Percentiles rank a stretch among this genome's conserved stretches.
Conservation (phyloP, 2,113 vertebrate genomes). For the Alouatta palliata region DNA sequence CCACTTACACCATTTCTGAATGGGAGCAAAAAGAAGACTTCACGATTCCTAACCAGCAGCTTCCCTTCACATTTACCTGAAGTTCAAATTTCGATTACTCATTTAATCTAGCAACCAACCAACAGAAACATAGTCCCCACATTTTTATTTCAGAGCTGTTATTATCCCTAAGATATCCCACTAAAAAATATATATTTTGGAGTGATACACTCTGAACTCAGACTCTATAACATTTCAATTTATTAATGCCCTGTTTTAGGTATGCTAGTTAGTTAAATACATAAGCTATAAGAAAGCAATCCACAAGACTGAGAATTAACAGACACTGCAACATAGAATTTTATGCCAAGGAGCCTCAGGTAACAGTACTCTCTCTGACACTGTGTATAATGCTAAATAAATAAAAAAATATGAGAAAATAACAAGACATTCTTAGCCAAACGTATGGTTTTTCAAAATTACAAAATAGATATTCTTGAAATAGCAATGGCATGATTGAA, state of each 20-base stretch:
- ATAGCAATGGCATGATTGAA: background rate
- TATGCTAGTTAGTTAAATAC: background rate
- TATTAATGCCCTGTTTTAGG: background rate
- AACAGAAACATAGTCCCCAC: background rate
- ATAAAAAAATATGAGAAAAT: background rate
- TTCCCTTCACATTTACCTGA: background rate
- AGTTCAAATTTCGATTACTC: background rate
- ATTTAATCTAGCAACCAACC: background rate
- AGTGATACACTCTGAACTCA: background rate
- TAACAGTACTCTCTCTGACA: background rate
- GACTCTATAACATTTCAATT: background rate
- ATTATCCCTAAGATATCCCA: background rate
- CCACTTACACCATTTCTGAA: background rate
- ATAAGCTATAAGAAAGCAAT: background rate
- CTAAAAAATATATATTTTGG: background rate
- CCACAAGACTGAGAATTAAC: background rate
- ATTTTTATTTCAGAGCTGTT: background rate
- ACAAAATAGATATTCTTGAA: background rate
- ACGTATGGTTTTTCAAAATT: conserved; percentile 5
- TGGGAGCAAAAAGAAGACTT: background rate
- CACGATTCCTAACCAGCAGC: background rate
- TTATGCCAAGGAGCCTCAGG: background rate
- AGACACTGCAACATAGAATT: background rate
- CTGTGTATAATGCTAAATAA: background rate
- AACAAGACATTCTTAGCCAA: background rate